Evolutionary conservation across 2,113 vertebrate genomes (phyloP).

Genomic region (Podarcis raffonei): DNA sequence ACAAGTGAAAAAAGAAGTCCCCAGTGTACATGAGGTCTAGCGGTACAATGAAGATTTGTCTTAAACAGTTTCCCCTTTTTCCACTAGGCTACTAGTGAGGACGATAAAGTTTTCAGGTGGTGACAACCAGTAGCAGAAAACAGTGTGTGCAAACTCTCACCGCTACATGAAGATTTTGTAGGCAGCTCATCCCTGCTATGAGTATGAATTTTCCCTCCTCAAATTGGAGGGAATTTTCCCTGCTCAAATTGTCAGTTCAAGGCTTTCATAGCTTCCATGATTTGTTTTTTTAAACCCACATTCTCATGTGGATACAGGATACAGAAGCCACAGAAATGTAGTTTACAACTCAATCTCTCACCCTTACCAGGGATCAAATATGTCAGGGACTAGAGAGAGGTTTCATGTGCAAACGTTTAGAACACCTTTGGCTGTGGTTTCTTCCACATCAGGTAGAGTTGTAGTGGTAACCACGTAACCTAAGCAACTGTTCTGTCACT

Average conservation of each 20-base stretch:
- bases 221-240: too few relatives aligned
- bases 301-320: too few relatives aligned
- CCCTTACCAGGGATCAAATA: not conserved
- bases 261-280: too few relatives aligned
- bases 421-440: too few relatives aligned
- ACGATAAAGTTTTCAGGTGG: too few relatives aligned
- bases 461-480: not conserved
- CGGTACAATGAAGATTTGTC: not conserved
- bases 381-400: too few relatives aligned
- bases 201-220: not conserved
- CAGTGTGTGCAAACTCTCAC: not conserved
- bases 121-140: too few relatives aligned
- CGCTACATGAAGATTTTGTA: not conserved
- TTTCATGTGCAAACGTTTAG: too few relatives aligned
- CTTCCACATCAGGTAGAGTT: not conserved
- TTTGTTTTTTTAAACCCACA: not conserved
- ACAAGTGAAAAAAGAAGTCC: too few relatives aligned
- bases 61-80: not conserved
- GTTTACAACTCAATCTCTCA: not conserved
- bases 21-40: not conserved
- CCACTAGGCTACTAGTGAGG: not conserved
- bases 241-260: not conserved
- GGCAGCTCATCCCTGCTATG: not conserved
- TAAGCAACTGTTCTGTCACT: not conserved
- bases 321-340: not conserved